A percentile compares a stretch with the other conserved stretches of the same genome.
Conservation (phyloP, 1,140 invertebrate genomes). For the Tetragonula clypearis region DNA sequence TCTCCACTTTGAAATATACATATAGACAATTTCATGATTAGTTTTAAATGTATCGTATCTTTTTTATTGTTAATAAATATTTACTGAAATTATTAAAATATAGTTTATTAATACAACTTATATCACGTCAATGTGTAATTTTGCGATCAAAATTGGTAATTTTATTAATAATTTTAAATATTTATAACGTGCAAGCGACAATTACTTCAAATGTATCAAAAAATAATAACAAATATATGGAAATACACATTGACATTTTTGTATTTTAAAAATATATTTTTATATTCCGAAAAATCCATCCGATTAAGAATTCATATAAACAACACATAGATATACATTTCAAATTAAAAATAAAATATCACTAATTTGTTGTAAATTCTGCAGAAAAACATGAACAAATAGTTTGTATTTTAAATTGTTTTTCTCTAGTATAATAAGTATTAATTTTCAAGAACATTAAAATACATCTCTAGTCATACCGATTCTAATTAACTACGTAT, state of each 20-base stretch:
- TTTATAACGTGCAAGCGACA: neutral
- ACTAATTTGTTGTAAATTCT: neutral
- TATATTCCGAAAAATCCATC: constrained; percentile 6
- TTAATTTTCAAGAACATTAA: constrained; percentile 3
- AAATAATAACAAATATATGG: constrained; percentile 3
- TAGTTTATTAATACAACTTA: neutral
- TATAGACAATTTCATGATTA: constrained; percentile 3
- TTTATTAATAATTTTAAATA: constrained; percentile 4
- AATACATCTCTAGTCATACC: constrained; percentile 57
- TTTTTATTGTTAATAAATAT: constrained; percentile 20
- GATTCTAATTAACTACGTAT: no score
- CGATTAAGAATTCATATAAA: neutral
- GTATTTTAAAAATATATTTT: constrained; percentile 23
- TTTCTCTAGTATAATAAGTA: constrained; percentile 1
- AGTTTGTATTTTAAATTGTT: neutral
- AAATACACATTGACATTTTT: constrained; percentile 42
- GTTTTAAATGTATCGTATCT: constrained; percentile 16
- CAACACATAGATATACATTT: constrained; percentile 3
- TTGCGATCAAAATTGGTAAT: neutral
- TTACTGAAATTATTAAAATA: constrained; percentile 13
- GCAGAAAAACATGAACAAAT: neutral
- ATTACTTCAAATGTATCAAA: constrained; percentile 12
- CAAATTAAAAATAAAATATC: constrained; percentile 27
- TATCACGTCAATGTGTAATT: constrained; percentile 37
- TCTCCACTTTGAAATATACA: neutral